These are phyloP conservation scores for Drosophila serrata DNA, from an alignment of 1,140 invertebrate genomes.

Conservation along the genomic window DNA sequence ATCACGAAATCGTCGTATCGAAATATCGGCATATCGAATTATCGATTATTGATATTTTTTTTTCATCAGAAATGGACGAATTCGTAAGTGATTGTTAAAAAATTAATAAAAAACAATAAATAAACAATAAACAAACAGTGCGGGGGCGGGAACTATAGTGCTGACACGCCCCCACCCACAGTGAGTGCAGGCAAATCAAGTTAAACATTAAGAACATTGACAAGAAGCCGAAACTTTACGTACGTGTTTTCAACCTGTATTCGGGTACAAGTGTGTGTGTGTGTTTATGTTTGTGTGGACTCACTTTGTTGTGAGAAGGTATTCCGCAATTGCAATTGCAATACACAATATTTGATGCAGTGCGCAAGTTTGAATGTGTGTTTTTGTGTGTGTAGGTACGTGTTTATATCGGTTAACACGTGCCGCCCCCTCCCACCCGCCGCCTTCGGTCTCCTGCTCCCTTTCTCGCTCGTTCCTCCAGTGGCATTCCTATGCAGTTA, in stretches of 20 bases:
- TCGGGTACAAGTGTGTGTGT: conserved; percentile 19
- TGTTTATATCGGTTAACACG: conserved; percentile 52
- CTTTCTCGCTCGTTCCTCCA: neutral
- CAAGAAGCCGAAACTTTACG: conserved; percentile 33
- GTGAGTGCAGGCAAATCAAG: neutral
- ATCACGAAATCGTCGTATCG: too few relatives aligned
- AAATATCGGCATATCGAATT: too few relatives aligned
- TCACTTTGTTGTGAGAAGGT: conserved; percentile 13
- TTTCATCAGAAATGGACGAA: too few relatives aligned
- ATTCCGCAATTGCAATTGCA: conserved; percentile 16
- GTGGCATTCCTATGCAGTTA: conserved; percentile 37
- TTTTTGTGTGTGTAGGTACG: conserved; percentile 1
- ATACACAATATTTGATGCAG: conserved; percentile 4
- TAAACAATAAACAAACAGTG: too few relatives aligned
- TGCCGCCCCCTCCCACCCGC: conserved; percentile 29
- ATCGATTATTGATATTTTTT: too few relatives aligned
- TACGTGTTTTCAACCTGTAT: conserved; percentile 55
- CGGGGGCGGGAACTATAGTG: neutral
- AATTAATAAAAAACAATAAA: too few relatives aligned
- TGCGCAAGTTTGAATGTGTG: conserved; percentile 15
- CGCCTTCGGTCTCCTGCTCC: neutral
- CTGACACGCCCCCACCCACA: neutral
- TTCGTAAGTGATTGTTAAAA: too few relatives aligned
- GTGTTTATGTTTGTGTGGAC: conserved; percentile 19
- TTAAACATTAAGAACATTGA: too few relatives aligned